Conservation (phyloP, 53 echinoderm and acorn worm genomes). For the Astropecten irregularis region DNA sequence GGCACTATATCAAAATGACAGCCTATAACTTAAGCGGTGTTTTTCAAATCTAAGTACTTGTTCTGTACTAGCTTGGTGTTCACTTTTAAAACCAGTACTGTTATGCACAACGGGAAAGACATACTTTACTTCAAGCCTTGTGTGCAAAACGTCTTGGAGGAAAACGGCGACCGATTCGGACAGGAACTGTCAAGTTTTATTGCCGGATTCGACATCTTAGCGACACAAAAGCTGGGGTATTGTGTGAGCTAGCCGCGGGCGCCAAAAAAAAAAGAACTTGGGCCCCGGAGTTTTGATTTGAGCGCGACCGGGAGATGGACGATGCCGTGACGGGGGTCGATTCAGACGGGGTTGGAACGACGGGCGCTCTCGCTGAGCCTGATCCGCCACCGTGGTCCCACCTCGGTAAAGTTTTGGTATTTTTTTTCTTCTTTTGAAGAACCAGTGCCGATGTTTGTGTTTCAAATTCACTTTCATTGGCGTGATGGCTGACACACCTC, state of each 20-base stretch:
- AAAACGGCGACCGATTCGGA: slow-evolving; percentile 20
- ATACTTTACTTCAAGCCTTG: too few species aligned
- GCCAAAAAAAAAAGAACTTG: too few species aligned
- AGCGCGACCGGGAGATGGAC: neutral
- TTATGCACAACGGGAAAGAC: too few species aligned
- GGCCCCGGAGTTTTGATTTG: neutral
- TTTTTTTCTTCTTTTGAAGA: neutral
- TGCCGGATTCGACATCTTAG: neutral
- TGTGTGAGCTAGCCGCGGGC: slow-evolving; percentile 18
- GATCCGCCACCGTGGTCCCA: neutral
- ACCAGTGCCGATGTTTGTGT: slow-evolving; percentile 41
- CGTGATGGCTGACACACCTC: slow-evolving; percentile 17
- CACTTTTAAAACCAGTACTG: too few species aligned
- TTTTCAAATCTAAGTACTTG: too few species aligned
- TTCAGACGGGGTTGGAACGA: neutral
- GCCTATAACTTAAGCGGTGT: too few species aligned
- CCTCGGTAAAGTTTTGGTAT: too few species aligned
- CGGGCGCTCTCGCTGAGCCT: neutral
- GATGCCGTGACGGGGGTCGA: slow-evolving; percentile 6
- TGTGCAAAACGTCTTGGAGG: neutral
- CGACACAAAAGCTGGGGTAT: neutral
- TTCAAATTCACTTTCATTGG: slow-evolving; percentile 6
- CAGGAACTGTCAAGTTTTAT: slow-evolving; percentile 38
- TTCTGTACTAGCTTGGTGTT: too few species aligned
- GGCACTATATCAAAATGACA: too few species aligned